Conservation (phyloP, 2,113 vertebrate genomes). For the Redunca redunca region DNA sequence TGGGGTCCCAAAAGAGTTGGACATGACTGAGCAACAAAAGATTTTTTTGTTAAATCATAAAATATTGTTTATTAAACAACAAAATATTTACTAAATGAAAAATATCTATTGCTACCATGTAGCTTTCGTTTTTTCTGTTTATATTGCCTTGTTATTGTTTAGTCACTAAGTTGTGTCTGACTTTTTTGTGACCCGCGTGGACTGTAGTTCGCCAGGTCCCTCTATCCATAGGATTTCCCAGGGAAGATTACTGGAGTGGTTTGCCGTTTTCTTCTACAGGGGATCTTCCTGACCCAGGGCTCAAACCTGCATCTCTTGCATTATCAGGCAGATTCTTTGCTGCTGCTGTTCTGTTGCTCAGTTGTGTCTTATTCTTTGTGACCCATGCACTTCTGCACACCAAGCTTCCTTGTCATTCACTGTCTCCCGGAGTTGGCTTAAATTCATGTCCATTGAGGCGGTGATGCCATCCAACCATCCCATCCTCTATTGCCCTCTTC, state of each 20-base stretch:
- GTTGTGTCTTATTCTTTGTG: background rate
- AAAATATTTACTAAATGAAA: slow-evolving; percentile 12
- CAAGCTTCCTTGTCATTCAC: background rate
- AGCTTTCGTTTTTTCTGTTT: background rate
- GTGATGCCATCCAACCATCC: background rate
- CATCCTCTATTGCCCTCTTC: background rate
- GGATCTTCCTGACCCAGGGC: background rate
- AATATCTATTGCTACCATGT: background rate
- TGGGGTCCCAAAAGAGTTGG: background rate
- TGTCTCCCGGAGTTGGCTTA: background rate
- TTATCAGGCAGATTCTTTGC: background rate
- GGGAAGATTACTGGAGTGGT: background rate
- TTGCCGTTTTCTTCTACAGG: background rate
- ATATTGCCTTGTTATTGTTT: background rate
- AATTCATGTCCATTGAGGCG: background rate
- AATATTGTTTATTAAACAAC: background rate
- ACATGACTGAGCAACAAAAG: background rate
- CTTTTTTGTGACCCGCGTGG: background rate
- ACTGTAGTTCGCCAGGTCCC: background rate
- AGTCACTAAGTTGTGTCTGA: background rate
- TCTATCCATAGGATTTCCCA: background rate
- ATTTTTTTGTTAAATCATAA: background rate
- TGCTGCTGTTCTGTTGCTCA: background rate
- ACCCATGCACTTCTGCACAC: background rate
- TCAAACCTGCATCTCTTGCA: background rate